Evolutionary conservation across 2,888 invertebrate genomes (phyloP).

Genomic region (Dicyrtoma fusca): DNA sequence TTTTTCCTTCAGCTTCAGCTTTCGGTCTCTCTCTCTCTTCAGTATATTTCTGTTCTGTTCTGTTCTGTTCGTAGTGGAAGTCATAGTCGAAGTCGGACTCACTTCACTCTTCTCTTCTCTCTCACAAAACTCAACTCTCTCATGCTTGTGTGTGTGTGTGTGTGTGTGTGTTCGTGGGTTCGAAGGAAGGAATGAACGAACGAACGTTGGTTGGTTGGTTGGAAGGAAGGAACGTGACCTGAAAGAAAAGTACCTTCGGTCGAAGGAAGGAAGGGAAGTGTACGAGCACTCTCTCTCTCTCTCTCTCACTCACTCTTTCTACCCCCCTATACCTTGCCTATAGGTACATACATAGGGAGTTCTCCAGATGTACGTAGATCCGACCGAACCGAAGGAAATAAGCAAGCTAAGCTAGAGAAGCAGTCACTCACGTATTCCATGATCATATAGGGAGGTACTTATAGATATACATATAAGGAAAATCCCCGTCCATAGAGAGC

Average conservation of each 20-base stretch:
- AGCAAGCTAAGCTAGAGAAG: too few species aligned
- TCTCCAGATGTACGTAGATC: too few species aligned
- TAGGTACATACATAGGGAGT: too few species aligned
- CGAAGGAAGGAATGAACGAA: constrained; percentile 37
- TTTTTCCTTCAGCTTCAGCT: background rate
- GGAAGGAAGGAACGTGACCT: constrained; percentile 53
- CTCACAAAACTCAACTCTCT: constrained; percentile 4
- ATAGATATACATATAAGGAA: too few species aligned
- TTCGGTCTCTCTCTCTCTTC: background rate
- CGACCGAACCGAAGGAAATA: too few species aligned
- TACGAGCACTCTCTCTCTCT: background rate
- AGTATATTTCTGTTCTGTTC: background rate
- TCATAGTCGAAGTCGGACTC: background rate
- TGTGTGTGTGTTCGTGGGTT: constrained; percentile 23
- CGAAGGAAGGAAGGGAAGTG: constrained; percentile 23
- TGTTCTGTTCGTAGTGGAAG: background rate
- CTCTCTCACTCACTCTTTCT: background rate
- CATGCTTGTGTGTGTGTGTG: background rate
- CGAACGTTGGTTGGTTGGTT: constrained; percentile 42
- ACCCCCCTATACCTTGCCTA: background rate
- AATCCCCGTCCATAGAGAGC: too few species aligned
- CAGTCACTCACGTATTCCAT: constrained; percentile 4
- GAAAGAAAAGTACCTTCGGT: constrained; percentile 55
- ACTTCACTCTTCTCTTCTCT: constrained; percentile 23
- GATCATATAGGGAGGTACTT: constrained; percentile 1